Evolutionary conservation across 1,140 invertebrate species (phyloP).

Genomic region (Zaprionus vittiger): DNA sequence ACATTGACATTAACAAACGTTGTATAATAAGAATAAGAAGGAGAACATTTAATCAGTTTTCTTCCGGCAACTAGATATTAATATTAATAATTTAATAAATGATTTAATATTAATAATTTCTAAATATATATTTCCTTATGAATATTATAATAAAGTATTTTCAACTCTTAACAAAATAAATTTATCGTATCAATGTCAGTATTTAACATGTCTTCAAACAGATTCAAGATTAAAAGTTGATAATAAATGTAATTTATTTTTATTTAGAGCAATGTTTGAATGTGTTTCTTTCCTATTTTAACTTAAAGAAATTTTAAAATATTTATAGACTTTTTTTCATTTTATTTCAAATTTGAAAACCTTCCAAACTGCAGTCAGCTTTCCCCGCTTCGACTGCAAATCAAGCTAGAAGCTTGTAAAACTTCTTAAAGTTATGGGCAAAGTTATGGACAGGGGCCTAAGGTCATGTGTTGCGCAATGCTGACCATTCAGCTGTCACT

Average conservation of each 20-base stretch:
- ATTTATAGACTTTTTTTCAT: not conserved
- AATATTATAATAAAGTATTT: too few relatives aligned
- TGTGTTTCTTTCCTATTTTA: not conserved
- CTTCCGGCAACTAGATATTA: too few relatives aligned
- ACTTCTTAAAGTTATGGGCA: not conserved
- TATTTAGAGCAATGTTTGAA: not conserved
- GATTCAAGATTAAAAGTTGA: too few relatives aligned
- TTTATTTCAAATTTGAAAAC: not conserved
- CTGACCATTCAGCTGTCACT: constrained; percentile 26
- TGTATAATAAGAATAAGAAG: too few relatives aligned
- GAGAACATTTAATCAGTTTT: too few relatives aligned
- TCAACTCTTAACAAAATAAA: too few relatives aligned
- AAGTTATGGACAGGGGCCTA: not conserved
- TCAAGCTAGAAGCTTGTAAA: not conserved
- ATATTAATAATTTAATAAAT: too few relatives aligned
- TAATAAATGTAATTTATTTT: not conserved
- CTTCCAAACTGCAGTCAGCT: not conserved
- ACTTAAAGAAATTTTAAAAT: not conserved
- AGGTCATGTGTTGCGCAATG: not conserved
- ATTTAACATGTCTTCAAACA: too few relatives aligned
- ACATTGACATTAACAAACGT: too few relatives aligned
- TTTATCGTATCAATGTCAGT: too few relatives aligned
- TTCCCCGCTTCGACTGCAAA: not conserved
- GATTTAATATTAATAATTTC: too few relatives aligned
- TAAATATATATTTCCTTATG: too few relatives aligned